Percentiles rank a stretch among this genome's conserved stretches.
These are phyloP conservation scores for Hylaeus volcanicus DNA, from an alignment of 1,140 invertebrate genomes.

Conservation along the genomic window DNA sequence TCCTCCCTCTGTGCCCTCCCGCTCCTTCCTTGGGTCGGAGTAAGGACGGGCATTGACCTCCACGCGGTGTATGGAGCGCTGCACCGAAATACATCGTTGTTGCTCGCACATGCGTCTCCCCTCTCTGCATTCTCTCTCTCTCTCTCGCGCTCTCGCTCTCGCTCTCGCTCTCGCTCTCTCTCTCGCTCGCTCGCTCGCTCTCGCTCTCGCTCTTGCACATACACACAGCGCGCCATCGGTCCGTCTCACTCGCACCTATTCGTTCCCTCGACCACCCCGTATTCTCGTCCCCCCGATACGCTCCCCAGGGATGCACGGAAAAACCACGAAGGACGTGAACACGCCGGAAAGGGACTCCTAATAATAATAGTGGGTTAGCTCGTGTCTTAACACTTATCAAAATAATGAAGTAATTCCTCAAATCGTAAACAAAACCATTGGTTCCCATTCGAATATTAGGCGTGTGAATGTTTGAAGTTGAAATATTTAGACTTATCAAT, in stretches of 20 bases:
- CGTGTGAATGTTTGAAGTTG: too few species aligned
- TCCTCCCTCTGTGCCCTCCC: conserved; percentile 47
- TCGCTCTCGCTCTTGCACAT: neutral
- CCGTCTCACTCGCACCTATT: conserved; percentile 21
- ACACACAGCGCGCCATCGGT: neutral
- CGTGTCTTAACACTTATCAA: too few species aligned
- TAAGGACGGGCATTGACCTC: conserved; percentile 82
- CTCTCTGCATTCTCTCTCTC: conserved; percentile 9
- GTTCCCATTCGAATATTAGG: too few species aligned
- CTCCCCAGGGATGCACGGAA: conserved; percentile 43
- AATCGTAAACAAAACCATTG: too few species aligned
- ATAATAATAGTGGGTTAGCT: conserved; percentile 14
- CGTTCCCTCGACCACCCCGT: conserved; percentile 47
- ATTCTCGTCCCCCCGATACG: neutral
- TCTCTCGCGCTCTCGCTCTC: neutral
- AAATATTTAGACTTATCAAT: too few species aligned
- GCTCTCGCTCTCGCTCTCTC: neutral
- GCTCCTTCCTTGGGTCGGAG: conserved; percentile 77
- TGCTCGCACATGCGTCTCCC: conserved; percentile 76
- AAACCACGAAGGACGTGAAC: conserved; percentile 65
- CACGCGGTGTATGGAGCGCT: conserved; percentile 77
- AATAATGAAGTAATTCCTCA: too few species aligned
- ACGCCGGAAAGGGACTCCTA: conserved; percentile 50
- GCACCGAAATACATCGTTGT: conserved; percentile 79
- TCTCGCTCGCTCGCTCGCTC: too few species aligned